A percentile compares a stretch with the other conserved stretches of the same genome.
phyloP scores from a whole-genome alignment of 2,797 vertebrate species.

The Premnoplex brunnescens region DNA sequence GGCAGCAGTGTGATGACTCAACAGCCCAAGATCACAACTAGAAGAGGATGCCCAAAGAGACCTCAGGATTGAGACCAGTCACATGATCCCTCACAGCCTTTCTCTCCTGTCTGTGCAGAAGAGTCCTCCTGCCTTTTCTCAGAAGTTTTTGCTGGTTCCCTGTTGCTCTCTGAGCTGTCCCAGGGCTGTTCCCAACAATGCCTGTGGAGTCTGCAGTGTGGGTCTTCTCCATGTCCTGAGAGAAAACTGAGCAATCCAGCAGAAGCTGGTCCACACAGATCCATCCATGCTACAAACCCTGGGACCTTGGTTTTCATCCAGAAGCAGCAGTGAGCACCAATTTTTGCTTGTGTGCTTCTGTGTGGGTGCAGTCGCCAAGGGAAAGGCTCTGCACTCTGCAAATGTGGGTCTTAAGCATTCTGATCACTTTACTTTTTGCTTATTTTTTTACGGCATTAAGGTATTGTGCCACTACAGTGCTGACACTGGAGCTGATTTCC shows the following conservation, averaged over 20 bases:
- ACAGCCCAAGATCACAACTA: not conserved
- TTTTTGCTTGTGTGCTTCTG: not conserved
- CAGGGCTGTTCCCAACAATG: not conserved
- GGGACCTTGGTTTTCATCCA: not conserved
- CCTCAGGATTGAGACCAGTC: not conserved
- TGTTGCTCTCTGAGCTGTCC: not conserved
- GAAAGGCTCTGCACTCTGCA: not conserved
- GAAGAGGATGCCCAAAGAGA: not conserved
- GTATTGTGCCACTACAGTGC: not conserved
- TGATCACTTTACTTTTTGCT: not conserved
- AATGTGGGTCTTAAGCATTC: not conserved
- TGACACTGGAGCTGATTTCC: not conserved
- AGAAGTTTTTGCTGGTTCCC: not conserved
- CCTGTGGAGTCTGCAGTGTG: not conserved
- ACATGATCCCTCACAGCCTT: fast-evolving
- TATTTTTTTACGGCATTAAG: not conserved
- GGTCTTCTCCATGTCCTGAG: not conserved
- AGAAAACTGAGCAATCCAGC: not conserved
- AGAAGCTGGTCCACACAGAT: not conserved
- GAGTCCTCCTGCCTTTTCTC: not conserved
- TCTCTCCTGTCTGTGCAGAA: not conserved
- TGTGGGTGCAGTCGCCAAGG: not conserved
- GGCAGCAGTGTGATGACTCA: not conserved
- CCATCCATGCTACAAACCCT: fast-evolving
- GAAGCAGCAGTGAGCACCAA: fast-evolving